Conservation (phyloP, 1,140 invertebrate genomes). For the Vollenhovia emeryi region DNA sequence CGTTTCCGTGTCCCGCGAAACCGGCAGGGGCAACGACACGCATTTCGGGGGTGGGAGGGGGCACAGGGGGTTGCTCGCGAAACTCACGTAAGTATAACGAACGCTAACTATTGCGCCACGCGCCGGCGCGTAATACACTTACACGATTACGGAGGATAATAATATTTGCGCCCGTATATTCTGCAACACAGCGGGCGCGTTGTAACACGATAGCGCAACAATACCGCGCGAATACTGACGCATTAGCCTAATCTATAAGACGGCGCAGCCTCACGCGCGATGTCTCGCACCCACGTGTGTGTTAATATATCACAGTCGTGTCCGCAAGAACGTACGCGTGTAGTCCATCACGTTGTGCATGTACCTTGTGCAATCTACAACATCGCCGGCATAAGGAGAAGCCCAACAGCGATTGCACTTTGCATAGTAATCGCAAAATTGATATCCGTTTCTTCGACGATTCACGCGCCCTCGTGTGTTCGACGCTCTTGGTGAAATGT, state of each 20-base stretch:
- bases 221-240: slow-evolving; percentile 44
- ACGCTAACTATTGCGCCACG: slow-evolving; percentile 21
- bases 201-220: slow-evolving; percentile 56
- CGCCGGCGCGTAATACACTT: slow-evolving; percentile 41
- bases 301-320: slow-evolving; percentile 34
- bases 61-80: background rate
- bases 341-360: background rate
- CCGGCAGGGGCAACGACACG: background rate
- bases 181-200: background rate
- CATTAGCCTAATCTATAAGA: slow-evolving; percentile 59
- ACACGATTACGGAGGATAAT: slow-evolving; percentile 54
- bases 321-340: slow-evolving; percentile 7
- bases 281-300: background rate
- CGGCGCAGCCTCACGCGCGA: background rate
- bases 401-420: background rate
- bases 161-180: slow-evolving; percentile 50
- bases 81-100: slow-evolving; percentile 36
- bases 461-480: background rate
- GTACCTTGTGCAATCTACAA: background rate
- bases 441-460: background rate
- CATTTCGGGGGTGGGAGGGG: background rate
- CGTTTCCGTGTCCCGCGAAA: background rate
- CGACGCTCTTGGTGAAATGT: background rate
- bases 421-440: background rate
- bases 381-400: background rate